A percentile compares a stretch with the other conserved stretches of the same genome.
Conservation (phyloP, 2,113 vertebrate genomes). For the Atlantisia rogersi region DNA sequence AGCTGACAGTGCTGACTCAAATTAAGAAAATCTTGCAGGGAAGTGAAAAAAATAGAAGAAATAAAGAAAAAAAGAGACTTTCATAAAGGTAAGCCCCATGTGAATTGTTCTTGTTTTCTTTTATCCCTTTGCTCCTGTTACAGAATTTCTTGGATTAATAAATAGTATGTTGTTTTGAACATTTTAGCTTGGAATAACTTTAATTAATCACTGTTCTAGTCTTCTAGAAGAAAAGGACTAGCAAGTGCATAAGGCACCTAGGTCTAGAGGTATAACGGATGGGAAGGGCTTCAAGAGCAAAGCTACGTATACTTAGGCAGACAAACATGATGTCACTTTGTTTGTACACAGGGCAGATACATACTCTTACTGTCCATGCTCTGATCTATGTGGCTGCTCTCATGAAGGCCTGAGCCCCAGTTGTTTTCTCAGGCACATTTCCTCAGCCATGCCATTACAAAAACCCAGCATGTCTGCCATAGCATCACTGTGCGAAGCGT, state of each 20-base stretch:
- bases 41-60: not conserved
- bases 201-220: not conserved
- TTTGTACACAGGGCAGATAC: accelerated
- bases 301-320: accelerated
- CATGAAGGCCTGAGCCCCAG: not conserved
- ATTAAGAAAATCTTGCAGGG: not conserved
- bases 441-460: not conserved
- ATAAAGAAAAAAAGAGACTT: not conserved
- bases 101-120: not conserved
- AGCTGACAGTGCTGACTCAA: not conserved
- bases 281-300: not conserved
- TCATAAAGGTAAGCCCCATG: not conserved
- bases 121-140: not conserved
- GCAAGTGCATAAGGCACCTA: not conserved
- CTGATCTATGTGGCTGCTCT: not conserved
- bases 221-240: not conserved
- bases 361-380: accelerated
- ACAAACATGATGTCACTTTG: not conserved
- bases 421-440: not conserved
- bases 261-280: not conserved
- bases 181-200: not conserved
- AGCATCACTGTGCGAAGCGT: not conserved
- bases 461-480: not conserved
- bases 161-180: not conserved
- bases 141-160: not conserved